These are phyloP conservation scores for Halyomorpha halys DNA, from an alignment of 1,140 invertebrate genomes.

Conservation along the genomic window DNA sequence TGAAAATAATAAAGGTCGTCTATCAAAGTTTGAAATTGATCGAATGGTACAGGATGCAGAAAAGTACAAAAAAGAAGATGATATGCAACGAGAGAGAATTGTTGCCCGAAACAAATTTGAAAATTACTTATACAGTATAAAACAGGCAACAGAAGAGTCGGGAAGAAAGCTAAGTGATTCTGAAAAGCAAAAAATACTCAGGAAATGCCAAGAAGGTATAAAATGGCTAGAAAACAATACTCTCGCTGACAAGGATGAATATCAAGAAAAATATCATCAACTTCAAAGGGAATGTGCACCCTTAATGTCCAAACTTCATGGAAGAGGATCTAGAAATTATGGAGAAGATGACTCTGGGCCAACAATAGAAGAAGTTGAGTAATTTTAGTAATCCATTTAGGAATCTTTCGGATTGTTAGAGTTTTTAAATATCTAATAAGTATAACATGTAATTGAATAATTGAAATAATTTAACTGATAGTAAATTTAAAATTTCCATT, in stretches of 20 bases:
- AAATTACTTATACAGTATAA: constrained; percentile 58
- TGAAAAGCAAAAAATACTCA: constrained; percentile 35
- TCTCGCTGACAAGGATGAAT: constrained; percentile 64
- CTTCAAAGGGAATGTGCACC: constrained; percentile 58
- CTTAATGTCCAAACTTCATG: constrained; percentile 65
- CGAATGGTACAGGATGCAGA: constrained; percentile 59
- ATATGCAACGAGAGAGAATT: constrained; percentile 46
- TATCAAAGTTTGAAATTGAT: constrained; percentile 45
- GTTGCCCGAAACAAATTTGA: constrained; percentile 56
- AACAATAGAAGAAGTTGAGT: constrained; percentile 57
- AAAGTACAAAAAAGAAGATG: constrained; percentile 46
- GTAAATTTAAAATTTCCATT: no score
- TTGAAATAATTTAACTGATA: no score
- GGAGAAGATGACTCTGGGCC: constrained; percentile 42
- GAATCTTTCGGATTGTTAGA: no score
- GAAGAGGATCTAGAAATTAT: constrained; percentile 35
- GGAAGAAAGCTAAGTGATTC: constrained; percentile 34
- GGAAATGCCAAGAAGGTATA: constrained; percentile 45
- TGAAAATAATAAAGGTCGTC: constrained; percentile 46
- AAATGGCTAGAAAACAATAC: constrained; percentile 55
- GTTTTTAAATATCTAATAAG: no score
- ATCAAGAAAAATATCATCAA: constrained; percentile 59
- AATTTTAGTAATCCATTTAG: constrained; percentile 28
- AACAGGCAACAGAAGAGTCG: constrained; percentile 40
- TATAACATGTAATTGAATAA: no score